Conservation (phyloP, 1,140 invertebrate genomes). For the Drosophila sulfurigaster region DNA sequence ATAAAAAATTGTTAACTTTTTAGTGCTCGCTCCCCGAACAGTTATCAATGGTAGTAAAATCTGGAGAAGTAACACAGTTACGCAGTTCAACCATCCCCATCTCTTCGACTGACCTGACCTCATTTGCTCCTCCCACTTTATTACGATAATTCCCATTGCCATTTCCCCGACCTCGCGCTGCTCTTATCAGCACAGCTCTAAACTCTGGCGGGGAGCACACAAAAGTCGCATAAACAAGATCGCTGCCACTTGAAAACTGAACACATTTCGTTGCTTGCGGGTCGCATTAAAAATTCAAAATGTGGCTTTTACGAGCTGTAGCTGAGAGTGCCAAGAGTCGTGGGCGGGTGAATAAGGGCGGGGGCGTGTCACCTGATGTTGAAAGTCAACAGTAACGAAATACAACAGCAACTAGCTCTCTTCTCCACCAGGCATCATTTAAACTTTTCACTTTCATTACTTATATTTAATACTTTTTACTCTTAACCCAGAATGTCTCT, state of each 20-base stretch:
- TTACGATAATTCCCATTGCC: constrained; percentile 47
- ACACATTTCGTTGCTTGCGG: constrained; percentile 49
- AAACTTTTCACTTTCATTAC: constrained; percentile 81
- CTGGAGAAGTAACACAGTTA: constrained; percentile 24
- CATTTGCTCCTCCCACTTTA: constrained; percentile 66
- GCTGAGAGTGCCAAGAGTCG: constrained; percentile 9
- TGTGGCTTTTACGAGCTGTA: constrained; percentile 71
- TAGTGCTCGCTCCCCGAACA: constrained; percentile 7
- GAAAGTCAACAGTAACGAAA: constrained; percentile 26
- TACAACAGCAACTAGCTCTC: constrained; percentile 13
- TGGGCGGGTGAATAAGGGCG: neutral
- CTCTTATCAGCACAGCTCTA: constrained; percentile 62
- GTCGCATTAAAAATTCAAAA: constrained; percentile 79
- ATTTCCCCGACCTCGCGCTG: neutral
- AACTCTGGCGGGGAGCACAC: constrained; percentile 41
- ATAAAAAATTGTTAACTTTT: constrained; percentile 18
- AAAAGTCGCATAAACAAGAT: constrained; percentile 77
- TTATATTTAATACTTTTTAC: constrained; percentile 73
- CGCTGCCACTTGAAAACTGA: constrained; percentile 73
- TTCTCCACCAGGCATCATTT: constrained; percentile 45
- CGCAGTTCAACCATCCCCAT: constrained; percentile 1
- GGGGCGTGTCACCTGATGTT: constrained; percentile 36
- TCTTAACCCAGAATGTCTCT: constrained; percentile 22
- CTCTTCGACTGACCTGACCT: constrained; percentile 31
- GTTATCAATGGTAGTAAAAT: constrained; percentile 40